Percentiles rank a stretch among this genome's conserved stretches.
Evolutionary conservation across 2,113 vertebrate genomes (phyloP).

Genomic region (Pao palembangensis): DNA sequence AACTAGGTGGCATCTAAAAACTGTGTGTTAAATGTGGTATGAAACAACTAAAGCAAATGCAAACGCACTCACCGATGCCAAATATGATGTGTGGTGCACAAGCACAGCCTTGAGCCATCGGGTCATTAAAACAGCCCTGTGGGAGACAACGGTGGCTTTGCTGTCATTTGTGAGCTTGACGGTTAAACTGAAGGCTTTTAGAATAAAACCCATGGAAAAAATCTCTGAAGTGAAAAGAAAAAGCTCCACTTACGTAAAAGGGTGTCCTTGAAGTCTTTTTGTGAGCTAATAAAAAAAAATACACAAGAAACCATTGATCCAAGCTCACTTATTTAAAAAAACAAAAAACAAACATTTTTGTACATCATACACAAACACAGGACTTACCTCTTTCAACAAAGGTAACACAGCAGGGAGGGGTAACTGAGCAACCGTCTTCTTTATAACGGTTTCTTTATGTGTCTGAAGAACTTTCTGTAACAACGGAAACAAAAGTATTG

Average conservation of each 20-base stretch:
- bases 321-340: not conserved
- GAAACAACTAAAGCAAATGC: not conserved
- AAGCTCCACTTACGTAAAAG: conserved; percentile 80
- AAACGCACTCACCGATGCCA: conserved; percentile 86
- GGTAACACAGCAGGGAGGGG: conserved; percentile 89
- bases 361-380: not conserved
- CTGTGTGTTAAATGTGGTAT: not conserved
- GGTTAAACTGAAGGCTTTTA: too few species aligned
- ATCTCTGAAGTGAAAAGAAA: not conserved
- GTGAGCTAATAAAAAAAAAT: conserved; percentile 74
- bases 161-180: too few species aligned
- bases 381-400: conserved; percentile 86
- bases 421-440: conserved; percentile 89
- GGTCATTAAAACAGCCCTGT: conserved; percentile 87
- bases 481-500: not conserved
- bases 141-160: not conserved
- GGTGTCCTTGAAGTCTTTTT: conserved; percentile 89
- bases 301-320: not conserved
- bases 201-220: not conserved
- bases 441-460: conserved; percentile 84
- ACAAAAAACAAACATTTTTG: conserved; percentile 6
- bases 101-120: conserved; percentile 92
- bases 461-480: conserved; percentile 92
- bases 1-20: too few species aligned
- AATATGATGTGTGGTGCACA: conserved; percentile 89